Base-by-base conservation (phyloP, 2,888 invertebrate species). In the Lasioglossum pauxillum region DNA sequence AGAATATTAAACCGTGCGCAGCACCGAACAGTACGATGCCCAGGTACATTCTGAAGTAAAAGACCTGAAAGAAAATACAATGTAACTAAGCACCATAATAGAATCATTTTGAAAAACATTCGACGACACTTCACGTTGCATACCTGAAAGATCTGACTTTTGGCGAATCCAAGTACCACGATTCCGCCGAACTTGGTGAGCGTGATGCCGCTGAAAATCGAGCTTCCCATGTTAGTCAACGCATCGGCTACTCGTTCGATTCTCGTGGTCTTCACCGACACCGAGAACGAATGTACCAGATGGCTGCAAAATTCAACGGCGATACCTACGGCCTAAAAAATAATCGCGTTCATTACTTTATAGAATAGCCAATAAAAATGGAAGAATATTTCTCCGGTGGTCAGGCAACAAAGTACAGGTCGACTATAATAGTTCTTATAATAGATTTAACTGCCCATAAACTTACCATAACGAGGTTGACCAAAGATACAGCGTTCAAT, bases 241-340 rank as follows among this genome's bases (percentile, higher is more conserved):
- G 99, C 97, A 93, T 98, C 98, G 0, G 97, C 96, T 0, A 99
- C 98, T 91, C 99, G 96, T 84, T 97, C 96, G 46, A 97, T 96
- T 88, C 98, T 96, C 71, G 97, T 96, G 83, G 96, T 96, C 92
- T 97, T 96, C 80, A 97, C 96, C 77, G 98, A 98, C 79, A 97
- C 96, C 0, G 98, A 97, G 96, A 99, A 99, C 84, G 98, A 98
- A 95, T 99, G 98, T 86, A 99, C 99, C 91, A 99, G 96, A 96
- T 99, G 99, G 88, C 99, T 99, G 95, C 99, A 99, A 96, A 99
- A 99, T 96, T 99, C 99, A 67, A 99, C 99, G 27, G 99, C 98
- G 89, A 99, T 99, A 74, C 99, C 99, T 90, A 99, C 98, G 53
- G 99, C 98, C 99, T 97, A 38, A 12, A 41, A 71, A 46, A 75